phyloP scores from a whole-genome alignment of 2,888 invertebrate species.

The Macrosoma leucophasiata region DNA sequence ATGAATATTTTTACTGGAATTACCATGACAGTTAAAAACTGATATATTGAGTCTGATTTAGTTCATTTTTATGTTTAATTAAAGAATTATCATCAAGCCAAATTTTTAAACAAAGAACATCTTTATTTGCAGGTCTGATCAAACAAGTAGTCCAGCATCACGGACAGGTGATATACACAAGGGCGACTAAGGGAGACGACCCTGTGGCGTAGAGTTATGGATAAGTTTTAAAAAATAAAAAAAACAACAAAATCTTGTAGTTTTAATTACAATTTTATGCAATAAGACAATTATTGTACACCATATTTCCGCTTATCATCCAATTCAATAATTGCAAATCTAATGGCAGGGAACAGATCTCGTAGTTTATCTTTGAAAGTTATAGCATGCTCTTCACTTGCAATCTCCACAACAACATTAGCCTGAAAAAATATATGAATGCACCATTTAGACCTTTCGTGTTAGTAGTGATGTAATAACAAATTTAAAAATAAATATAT shows the following conservation, averaged over 20 bases:
- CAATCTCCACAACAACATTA: constrained; percentile 61
- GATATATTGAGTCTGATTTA: constrained; percentile 79
- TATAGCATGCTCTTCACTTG: constrained; percentile 51
- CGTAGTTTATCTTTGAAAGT: constrained; percentile 50
- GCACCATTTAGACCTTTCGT: too few species aligned
- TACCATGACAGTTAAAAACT: constrained; percentile 65
- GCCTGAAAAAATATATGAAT: constrained; percentile 38
- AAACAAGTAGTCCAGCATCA: constrained; percentile 97
- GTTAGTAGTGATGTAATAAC: too few species aligned
- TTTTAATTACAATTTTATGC: constrained; percentile 15
- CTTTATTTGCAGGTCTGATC: constrained; percentile 83
- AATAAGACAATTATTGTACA: constrained; percentile 25
- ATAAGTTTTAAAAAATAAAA: constrained; percentile 63
- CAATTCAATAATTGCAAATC: constrained; percentile 46
- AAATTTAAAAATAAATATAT: too few species aligned
- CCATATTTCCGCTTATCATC: constrained; percentile 43
- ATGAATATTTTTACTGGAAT: constrained; percentile 54
- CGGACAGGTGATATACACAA: constrained; percentile 97
- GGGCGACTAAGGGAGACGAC: constrained; percentile 96
- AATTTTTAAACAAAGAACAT: background rate
- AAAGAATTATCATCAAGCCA: background rate
- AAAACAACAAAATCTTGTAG: constrained; percentile 28
- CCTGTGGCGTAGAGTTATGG: constrained; percentile 79
- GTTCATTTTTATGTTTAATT: background rate
- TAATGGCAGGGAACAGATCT: constrained; percentile 47